Percentiles rank a stretch among this genome's conserved stretches.
Evolutionary conservation across 2,113 vertebrate species (phyloP).

Genomic region (Gobiocypris rarus): DNA sequence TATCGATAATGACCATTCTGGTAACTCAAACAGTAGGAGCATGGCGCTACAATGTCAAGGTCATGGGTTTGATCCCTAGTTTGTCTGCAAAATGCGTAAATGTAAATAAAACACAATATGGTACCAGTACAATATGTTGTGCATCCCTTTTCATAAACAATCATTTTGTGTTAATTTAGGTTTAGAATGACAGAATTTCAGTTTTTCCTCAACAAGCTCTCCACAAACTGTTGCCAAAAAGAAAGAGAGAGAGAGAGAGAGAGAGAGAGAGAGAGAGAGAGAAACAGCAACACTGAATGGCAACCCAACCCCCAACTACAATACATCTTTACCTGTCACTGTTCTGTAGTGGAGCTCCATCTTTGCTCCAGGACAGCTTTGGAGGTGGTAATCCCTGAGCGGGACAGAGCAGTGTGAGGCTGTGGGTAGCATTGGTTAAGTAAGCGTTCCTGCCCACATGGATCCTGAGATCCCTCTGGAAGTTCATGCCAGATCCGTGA

Average conservation of each 20-base stretch:
- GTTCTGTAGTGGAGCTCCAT: conserved; percentile 75
- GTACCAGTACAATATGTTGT: not conserved
- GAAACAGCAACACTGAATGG: not conserved
- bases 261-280: not conserved
- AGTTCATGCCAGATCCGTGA: conserved; percentile 64
- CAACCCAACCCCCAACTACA: not conserved
- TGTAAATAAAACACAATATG: not conserved
- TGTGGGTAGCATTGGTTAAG: conserved; percentile 77
- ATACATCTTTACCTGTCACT: conserved; percentile 75
- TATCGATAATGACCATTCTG: not conserved
- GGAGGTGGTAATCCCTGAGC: conserved; percentile 65
- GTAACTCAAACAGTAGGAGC: not conserved
- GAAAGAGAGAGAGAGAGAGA: not conserved
- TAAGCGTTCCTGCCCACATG: conserved; percentile 78
- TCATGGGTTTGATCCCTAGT: not conserved
- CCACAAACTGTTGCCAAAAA: not conserved
- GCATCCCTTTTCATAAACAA: not conserved
- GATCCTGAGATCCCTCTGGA: conserved; percentile 80
- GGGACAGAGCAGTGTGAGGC: conserved; percentile 80
- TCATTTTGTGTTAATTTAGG: not conserved
- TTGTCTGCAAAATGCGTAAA: not conserved
- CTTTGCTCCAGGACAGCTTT: conserved; percentile 84
- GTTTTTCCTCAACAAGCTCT: not conserved
- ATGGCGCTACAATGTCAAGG: not conserved
- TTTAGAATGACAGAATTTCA: not conserved